Base-by-base conservation (phyloP, 2,113 vertebrate genomes). In the Sinocyclocheilus grahami region DNA sequence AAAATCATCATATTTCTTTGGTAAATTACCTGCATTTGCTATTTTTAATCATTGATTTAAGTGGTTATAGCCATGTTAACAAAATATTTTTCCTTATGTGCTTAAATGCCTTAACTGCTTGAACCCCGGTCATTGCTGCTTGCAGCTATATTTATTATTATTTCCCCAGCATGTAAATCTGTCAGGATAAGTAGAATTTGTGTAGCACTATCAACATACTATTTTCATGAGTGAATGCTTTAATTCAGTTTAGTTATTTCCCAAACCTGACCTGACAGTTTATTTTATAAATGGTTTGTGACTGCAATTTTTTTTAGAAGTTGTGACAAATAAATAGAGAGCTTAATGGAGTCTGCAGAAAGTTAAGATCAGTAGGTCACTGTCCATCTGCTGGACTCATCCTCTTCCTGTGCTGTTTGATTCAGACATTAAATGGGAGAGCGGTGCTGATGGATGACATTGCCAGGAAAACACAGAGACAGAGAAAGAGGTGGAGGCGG, bases 311-410 rank as follows among this genome's bases (percentile, higher is more conserved):
- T 30, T 30, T 30, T 30, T 30, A 30, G 30, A 30, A 30, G 30
- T 30, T 30, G 30, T 30, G 48, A 72, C 24, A 24, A 20, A 86
- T 62, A 75, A 75, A 76, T 69, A 72, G 51, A 78, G 51, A 78
- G 51, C 51, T 30, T 58, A 6, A 58, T 6, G 76, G 72, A 63
- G 65, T 79, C 60, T 11, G 75, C 42, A 76, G 39, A 22, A 30
- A 58, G 65, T 3, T 8, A 5, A 48, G 53, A 84, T 65, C 76
- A 86, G n/a, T 10, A 27, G 67, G 67, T 86, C 67, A 88, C 16
- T 42, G 53, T 63, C 55, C 85, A 84, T 80, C 78, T 87, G 82
- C 77, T 24, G n/a, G 80, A 46, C 51, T 60, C 27, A 77, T 87
- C 83, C 83, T 85, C 46, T 85, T 87, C 46, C 77, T 80, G 65